These are phyloP conservation scores for Ladona fulva DNA, from an alignment of 1,140 invertebrate species.

Conservation along the genomic window DNA sequence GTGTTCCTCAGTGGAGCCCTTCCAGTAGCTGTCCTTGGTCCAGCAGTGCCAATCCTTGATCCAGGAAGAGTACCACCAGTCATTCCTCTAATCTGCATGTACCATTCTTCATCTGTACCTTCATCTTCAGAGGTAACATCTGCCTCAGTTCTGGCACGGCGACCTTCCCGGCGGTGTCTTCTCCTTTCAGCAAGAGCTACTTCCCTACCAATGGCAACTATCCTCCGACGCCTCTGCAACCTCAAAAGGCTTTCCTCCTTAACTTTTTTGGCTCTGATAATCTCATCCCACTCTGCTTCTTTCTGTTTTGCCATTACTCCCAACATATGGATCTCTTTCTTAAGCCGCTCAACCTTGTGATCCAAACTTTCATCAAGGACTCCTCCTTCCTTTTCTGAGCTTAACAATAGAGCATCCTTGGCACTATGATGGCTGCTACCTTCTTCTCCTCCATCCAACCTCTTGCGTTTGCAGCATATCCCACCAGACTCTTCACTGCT, in stretches of 20 bases:
- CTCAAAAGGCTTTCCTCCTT: conserved; percentile 68
- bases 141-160: background rate
- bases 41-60: background rate
- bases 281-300: conserved; percentile 75
- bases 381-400: conserved; percentile 27
- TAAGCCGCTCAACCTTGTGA: conserved; percentile 16
- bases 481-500: background rate
- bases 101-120: background rate
- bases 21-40: background rate
- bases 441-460: background rate
- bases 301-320: conserved; percentile 59
- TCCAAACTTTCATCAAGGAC: conserved; percentile 31
- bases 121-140: background rate
- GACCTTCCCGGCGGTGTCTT: background rate
- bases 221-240: conserved; percentile 40
- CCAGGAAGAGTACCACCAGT: background rate
- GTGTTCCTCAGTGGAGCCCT: background rate
- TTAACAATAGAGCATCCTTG: background rate
- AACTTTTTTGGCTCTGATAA: conserved; percentile 64
- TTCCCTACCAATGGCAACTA: background rate
- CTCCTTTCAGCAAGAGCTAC: background rate
- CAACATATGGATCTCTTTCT: conserved; percentile 51
- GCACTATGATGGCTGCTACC: background rate
- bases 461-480: background rate
- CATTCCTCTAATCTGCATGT: background rate